A percentile compares a stretch with the other conserved stretches of the same genome.
Evolutionary conservation across 2,797 vertebrate genomes (phyloP).

Genomic region (Anolis apletophallus): DNA sequence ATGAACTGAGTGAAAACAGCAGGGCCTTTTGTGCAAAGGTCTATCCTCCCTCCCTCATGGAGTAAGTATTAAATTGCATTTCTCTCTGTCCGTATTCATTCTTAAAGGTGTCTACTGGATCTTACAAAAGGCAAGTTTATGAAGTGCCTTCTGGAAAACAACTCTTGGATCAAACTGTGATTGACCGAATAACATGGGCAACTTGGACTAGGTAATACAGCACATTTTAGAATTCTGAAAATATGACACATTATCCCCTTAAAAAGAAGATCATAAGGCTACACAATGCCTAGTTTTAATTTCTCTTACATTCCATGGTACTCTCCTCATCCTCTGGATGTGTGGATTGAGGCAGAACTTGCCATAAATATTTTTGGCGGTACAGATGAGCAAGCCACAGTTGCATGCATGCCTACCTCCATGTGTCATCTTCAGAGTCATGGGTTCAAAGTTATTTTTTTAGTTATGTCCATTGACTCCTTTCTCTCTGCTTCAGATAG

Average conservation of each 20-base stretch:
- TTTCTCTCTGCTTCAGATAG: no score
- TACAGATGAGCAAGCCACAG: no score
- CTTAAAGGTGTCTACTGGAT: slow-evolving; percentile 93
- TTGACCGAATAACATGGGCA: slow-evolving; percentile 98
- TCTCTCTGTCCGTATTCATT: slow-evolving; percentile 48
- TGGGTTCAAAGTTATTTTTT: no score
- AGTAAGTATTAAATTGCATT: slow-evolving; percentile 10
- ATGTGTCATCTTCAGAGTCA: no score
- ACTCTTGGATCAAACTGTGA: slow-evolving; percentile 89
- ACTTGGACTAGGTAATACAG: slow-evolving; percentile 93
- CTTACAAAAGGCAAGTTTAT: slow-evolving; percentile 95
- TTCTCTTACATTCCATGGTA: neutral
- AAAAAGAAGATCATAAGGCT: neutral
- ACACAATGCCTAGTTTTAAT: neutral
- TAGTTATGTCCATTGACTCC: no score
- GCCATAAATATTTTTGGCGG: no score
- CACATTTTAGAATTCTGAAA: neutral
- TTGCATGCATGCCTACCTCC: no score
- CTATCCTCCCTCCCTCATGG: no score
- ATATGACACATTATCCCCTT: slow-evolving; percentile 23
- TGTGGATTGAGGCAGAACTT: neutral
- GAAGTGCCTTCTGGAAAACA: slow-evolving; percentile 98
- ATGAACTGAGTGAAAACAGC: no score
- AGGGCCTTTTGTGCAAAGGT: no score
- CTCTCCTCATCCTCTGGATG: neutral